Percentiles rank a stretch among this genome's conserved stretches.
phyloP scores from a whole-genome alignment of 1,140 invertebrate genomes.

The Oreohelix idahoensis region DNA sequence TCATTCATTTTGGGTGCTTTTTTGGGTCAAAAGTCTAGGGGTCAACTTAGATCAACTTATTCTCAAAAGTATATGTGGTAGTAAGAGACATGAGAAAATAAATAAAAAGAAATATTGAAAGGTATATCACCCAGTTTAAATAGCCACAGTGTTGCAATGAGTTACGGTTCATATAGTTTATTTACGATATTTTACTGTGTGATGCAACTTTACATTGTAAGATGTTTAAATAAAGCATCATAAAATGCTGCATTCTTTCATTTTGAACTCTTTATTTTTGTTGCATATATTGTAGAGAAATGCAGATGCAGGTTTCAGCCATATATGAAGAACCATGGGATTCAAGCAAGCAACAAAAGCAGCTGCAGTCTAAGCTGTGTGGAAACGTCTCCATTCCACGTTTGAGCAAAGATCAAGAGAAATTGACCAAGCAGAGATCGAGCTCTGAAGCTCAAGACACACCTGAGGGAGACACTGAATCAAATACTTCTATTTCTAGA shows the following conservation, averaged over 20 bases:
- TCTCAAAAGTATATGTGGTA: too few species aligned
- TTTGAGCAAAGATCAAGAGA: not conserved
- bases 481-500: not conserved
- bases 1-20: too few species aligned
- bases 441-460: slow-evolving; percentile 1
- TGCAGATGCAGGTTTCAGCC: slow-evolving; percentile 28
- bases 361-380: slow-evolving; percentile 19
- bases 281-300: not conserved
- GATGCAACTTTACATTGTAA: too few species aligned
- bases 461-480: not conserved
- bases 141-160: too few species aligned
- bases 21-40: too few species aligned
- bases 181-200: too few species aligned
- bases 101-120: too few species aligned
- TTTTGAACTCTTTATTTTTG: not conserved
- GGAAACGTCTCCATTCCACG: not conserved
- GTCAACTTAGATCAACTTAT: too few species aligned
- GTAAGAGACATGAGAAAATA: too few species aligned
- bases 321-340: slow-evolving; percentile 41
- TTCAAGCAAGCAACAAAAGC: slow-evolving; percentile 13
- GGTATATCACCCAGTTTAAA: too few species aligned
- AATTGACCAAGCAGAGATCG: not conserved
- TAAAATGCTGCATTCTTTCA: not conserved
- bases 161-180: too few species aligned
- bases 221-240: too few species aligned